Percentiles rank a stretch among this genome's conserved stretches.
phyloP scores from a whole-genome alignment of 2,888 invertebrate species.

The Erpobdella octoculata region DNA sequence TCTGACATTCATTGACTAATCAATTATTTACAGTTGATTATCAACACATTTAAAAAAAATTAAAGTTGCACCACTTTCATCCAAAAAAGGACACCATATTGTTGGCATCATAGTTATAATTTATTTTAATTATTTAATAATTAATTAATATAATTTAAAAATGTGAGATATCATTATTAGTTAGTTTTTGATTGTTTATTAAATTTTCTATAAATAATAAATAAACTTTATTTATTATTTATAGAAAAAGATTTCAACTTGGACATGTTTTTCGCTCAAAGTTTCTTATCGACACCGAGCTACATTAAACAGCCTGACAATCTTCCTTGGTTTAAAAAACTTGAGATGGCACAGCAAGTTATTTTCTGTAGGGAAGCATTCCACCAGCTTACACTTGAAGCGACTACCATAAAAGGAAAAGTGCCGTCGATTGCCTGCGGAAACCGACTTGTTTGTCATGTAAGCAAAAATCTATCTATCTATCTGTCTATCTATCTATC shows the following conservation, averaged over 20 bases:
- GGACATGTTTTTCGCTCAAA: not conserved
- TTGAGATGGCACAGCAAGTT: conserved; percentile 94
- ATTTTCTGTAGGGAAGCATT: conserved; percentile 92
- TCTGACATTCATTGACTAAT: not conserved
- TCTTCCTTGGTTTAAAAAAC: conserved; percentile 80
- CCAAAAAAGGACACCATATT: too few species aligned
- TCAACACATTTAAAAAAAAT: too few species aligned
- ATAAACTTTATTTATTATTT: not conserved
- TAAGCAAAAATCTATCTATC: conserved; percentile 28
- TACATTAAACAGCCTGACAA: not conserved
- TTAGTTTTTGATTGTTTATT: not conserved
- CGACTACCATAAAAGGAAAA: conserved; percentile 81
- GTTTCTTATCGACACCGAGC: not conserved
- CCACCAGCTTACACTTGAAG: conserved; percentile 78
- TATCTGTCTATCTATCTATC: too few species aligned
- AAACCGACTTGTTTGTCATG: conserved; percentile 79
- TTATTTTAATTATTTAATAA: not conserved
- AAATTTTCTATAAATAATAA: not conserved
- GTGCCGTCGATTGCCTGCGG: conserved; percentile 95
- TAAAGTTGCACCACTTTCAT: too few species aligned
- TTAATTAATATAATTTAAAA: too few species aligned
- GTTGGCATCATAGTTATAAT: too few species aligned
- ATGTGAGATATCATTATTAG: too few species aligned
- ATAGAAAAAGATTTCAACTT: conserved; percentile 15
- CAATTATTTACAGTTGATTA: not conserved